Conservation (phyloP, 2,113 vertebrate genomes). For the Vanacampus margaritifer region DNA sequence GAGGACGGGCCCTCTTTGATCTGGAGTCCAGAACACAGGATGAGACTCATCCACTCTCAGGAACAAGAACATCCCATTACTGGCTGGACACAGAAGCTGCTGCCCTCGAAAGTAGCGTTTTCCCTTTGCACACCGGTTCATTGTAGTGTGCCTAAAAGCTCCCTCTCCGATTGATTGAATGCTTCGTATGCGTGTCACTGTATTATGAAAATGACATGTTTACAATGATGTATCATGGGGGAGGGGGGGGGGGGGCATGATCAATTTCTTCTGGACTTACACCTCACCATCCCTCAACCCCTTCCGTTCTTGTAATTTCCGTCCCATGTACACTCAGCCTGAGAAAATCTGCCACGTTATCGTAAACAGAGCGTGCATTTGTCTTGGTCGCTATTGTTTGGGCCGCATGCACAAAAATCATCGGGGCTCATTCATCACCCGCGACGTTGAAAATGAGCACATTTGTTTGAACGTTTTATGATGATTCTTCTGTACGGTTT, state of each 20-base stretch:
- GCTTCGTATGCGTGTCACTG: neutral
- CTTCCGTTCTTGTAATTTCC: neutral
- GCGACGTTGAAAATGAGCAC: slow-evolving; percentile 49
- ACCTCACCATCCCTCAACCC: neutral
- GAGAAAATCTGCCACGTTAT: slow-evolving; percentile 34
- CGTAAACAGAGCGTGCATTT: slow-evolving; percentile 46
- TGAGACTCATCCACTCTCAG: slow-evolving; percentile 64
- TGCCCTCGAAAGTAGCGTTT: slow-evolving; percentile 30
- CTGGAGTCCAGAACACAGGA: slow-evolving; percentile 69
- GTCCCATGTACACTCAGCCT: neutral
- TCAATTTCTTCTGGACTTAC: neutral
- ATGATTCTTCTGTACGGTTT: slow-evolving; percentile 31
- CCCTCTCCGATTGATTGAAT: slow-evolving; percentile 15
- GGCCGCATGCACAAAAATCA: slow-evolving; percentile 51
- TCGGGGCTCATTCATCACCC: slow-evolving; percentile 59
- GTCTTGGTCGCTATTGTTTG: slow-evolving; percentile 59
- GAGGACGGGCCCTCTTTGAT: slow-evolving; percentile 61
- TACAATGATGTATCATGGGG: neutral
- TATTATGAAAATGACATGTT: slow-evolving; percentile 2
- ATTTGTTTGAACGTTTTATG: slow-evolving; percentile 58
- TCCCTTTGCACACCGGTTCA: slow-evolving; percentile 33
- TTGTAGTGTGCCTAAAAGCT: slow-evolving; percentile 37
- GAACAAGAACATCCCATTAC: slow-evolving; percentile 71
- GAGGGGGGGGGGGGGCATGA: neutral
- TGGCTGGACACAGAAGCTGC: slow-evolving; percentile 54